A percentile compares a stretch with the other conserved stretches of the same genome.
Evolutionary conservation across 1,140 invertebrate species (phyloP).

Genomic region (Rhagoletis zephyria): DNA sequence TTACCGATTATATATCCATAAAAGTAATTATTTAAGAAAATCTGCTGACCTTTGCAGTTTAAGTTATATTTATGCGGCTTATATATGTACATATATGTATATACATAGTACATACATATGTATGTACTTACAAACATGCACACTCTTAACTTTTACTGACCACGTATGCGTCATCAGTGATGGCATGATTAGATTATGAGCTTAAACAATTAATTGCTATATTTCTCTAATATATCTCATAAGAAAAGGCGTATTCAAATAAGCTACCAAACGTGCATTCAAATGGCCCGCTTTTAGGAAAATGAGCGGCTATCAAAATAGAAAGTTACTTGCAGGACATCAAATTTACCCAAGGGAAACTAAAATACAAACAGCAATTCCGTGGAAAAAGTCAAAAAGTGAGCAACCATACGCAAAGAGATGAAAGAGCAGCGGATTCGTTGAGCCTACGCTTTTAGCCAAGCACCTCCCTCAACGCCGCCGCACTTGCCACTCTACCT

Average conservation of each 20-base stretch:
- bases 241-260: neutral
- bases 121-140: neutral
- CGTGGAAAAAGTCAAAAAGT: neutral
- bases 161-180: conserved; percentile 39
- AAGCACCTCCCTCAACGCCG: neutral
- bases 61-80: neutral
- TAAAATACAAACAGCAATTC: neutral
- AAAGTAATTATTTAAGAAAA: neutral
- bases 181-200: conserved; percentile 7
- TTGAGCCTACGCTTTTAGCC: conserved; percentile 32
- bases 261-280: too few species aligned
- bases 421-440: neutral
- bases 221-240: conserved; percentile 5
- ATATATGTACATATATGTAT: too few species aligned
- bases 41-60: conserved; percentile 8
- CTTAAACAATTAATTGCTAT: conserved; percentile 32
- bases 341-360: conserved; percentile 14
- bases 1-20: conserved; percentile 14
- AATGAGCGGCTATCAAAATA: conserved; percentile 25
- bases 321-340: conserved; percentile 3
- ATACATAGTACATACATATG: too few species aligned
- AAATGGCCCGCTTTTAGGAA: conserved; percentile 9
- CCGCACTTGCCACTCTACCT: neutral
- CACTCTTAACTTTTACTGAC: neutral
- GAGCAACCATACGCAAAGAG: neutral